Evolutionary conservation across 37 sponge, comb jelly and placozoan genomes (phyloP), one percentile per base, ranked within the genome.

Genomic region (Chondrosia reniformis): DNA sequence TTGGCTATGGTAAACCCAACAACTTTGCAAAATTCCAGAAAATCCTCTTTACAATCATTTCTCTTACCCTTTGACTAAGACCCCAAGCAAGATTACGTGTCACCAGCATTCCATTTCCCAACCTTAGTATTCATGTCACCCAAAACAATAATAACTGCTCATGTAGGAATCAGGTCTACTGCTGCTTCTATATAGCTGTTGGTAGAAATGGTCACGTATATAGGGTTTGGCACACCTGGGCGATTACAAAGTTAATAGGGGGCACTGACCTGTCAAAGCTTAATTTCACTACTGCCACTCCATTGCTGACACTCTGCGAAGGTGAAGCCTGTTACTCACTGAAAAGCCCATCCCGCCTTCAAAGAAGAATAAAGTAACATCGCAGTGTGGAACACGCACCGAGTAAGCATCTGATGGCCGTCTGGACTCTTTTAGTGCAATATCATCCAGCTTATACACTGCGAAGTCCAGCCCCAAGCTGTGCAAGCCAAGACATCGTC

Each of bases 41-140:
- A 49, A 49, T 19, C 15, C 52, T 49, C 10, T 10, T n/a, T 49
- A 10, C 52, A 49, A 19, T 49, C 15, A 19, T 15, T 49, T 49
- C 52, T 49, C 52, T 49, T 49, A 49, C 52, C 15, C 52, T 49
- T 19, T 19, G 15, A 49, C 52, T 15, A 49, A 49, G 52, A 49
- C 52, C 66, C 66, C 33, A 64, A 8, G 33, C 66, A 64, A 6
- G 66, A 64, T 33, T 64, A 64, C 1, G 36, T 64, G 66, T 64
- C 66, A 4, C 2, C 33, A 6, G 4, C 7, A 36, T 7, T 4
- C n/a, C 63, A 25, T 28, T 61, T 61, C 27, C 63, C 63, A 24
- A 61, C n/a, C 63, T 61, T 61, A 28, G 63, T 28, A 61, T 61
- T 61, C 63, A 61, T 61, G n/a, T 61, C 27, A 9, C 63, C 63